Evolutionary conservation across 2,888 invertebrate genomes (phyloP).

Genomic region (Tipula unca): DNA sequence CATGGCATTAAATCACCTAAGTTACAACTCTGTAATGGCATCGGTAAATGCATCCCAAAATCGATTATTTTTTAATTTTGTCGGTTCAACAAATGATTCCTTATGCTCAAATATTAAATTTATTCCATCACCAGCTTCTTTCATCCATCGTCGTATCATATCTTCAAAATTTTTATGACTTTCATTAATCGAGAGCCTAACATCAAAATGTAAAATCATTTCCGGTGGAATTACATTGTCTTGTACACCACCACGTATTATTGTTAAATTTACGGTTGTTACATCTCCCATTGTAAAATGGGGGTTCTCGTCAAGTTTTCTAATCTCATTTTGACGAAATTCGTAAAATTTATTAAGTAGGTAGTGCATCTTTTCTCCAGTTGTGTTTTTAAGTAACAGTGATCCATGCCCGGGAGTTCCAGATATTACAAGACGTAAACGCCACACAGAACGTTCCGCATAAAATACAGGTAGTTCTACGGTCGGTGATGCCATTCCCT

Average conservation of each 20-base stretch:
- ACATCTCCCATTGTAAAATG: slow-evolving; percentile 57
- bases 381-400: slow-evolving; percentile 56
- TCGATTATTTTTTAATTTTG: slow-evolving; percentile 55
- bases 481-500: slow-evolving; percentile 64
- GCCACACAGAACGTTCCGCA: slow-evolving; percentile 61
- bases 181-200: slow-evolving; percentile 52
- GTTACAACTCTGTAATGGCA: slow-evolving; percentile 51
- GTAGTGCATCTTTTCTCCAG: slow-evolving; percentile 59
- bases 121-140: slow-evolving; percentile 64
- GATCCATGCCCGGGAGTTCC: slow-evolving; percentile 77
- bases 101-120: slow-evolving; percentile 57
- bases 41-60: slow-evolving; percentile 66
- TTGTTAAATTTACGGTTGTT: slow-evolving; percentile 65
- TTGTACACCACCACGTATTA: slow-evolving; percentile 65
- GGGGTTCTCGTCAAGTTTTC: slow-evolving; percentile 45
- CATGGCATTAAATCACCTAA: background rate
- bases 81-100: slow-evolving; percentile 51
- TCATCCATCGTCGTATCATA: slow-evolving; percentile 50
- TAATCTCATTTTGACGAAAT: slow-evolving; percentile 51
- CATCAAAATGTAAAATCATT: slow-evolving; percentile 55
- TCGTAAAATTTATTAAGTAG: slow-evolving; percentile 58
- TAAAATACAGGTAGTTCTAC: slow-evolving; percentile 55
- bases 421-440: slow-evolving; percentile 43
- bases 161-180: slow-evolving; percentile 49
- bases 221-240: slow-evolving; percentile 71